Percentiles rank a stretch among this genome's conserved stretches.
Evolutionary conservation across 2,113 vertebrate genomes (phyloP).

Genomic region (Erythrocebus patas): DNA sequence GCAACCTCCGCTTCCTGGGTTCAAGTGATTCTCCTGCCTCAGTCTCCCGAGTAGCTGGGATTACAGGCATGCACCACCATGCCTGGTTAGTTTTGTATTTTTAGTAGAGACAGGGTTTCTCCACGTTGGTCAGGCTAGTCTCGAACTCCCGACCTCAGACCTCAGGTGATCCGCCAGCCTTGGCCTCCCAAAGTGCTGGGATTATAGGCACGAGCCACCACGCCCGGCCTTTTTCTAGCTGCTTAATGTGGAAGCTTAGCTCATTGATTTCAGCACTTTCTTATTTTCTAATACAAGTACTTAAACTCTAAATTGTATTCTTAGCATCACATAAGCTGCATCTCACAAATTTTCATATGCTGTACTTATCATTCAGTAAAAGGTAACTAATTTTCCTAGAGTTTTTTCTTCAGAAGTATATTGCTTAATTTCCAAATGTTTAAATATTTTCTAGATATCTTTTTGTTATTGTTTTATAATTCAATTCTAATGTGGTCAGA

Average conservation of each 20-base stretch:
- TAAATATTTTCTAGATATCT: background rate
- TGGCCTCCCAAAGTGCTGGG: no score
- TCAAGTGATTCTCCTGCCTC: no score
- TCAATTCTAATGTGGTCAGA: background rate
- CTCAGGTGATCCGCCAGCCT: no score
- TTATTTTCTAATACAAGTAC: background rate
- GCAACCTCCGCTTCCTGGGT: fast-evolving
- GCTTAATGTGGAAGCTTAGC: background rate
- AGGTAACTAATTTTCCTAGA: background rate
- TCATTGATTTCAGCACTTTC: background rate
- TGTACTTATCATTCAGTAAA: background rate
- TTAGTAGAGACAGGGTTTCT: no score
- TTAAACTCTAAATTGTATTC: background rate
- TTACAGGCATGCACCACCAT: no score
- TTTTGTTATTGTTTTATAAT: background rate
- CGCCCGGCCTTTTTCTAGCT: no score
- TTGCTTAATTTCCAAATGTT: background rate
- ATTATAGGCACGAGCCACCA: no score
- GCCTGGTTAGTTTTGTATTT: no score
- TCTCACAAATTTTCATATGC: background rate
- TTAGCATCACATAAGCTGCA: background rate
- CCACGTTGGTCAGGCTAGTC: no score
- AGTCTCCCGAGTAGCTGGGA: no score
- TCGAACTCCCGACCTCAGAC: no score
- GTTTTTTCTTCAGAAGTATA: background rate